Percentiles rank a stretch among this genome's conserved stretches.
Conservation (phyloP, 2,113 vertebrate genomes). For the Paralichthys olivaceus region DNA sequence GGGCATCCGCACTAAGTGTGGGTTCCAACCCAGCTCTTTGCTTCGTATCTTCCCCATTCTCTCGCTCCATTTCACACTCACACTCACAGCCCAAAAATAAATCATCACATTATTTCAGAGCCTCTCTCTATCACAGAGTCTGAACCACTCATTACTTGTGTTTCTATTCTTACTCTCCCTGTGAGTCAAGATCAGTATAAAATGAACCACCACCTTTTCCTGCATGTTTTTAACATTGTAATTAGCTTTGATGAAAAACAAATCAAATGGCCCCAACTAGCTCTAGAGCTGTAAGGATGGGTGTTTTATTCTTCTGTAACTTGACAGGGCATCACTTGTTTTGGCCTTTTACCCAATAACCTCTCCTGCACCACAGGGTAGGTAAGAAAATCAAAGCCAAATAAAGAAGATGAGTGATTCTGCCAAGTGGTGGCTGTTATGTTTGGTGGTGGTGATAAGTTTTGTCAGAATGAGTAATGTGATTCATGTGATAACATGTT, state of each 20-base stretch:
- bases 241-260: background rate
- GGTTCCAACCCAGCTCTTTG: too few relatives aligned
- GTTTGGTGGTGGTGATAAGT: background rate
- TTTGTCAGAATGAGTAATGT: background rate
- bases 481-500: background rate
- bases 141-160: conserved; percentile 16
- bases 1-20: too few relatives aligned
- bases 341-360: background rate
- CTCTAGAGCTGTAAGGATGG: background rate
- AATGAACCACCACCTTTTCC: background rate
- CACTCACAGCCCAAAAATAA: too few relatives aligned
- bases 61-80: too few relatives aligned
- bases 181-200: background rate
- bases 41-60: too few relatives aligned
- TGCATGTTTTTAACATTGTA: background rate
- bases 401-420: conserved; percentile 19
- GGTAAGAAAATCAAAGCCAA: conserved; percentile 26
- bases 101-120: background rate
- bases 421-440: background rate
- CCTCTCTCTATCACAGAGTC: too few relatives aligned
- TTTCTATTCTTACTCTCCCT: background rate
- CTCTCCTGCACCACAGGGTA: background rate
- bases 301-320: background rate
- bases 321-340: background rate
- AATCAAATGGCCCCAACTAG: conserved; percentile 4